Evolutionary conservation across 2,797 vertebrate genomes (phyloP), one percentile per base, ranked within the genome.

Genomic region (Phrynocephalus guinanensis): DNA sequence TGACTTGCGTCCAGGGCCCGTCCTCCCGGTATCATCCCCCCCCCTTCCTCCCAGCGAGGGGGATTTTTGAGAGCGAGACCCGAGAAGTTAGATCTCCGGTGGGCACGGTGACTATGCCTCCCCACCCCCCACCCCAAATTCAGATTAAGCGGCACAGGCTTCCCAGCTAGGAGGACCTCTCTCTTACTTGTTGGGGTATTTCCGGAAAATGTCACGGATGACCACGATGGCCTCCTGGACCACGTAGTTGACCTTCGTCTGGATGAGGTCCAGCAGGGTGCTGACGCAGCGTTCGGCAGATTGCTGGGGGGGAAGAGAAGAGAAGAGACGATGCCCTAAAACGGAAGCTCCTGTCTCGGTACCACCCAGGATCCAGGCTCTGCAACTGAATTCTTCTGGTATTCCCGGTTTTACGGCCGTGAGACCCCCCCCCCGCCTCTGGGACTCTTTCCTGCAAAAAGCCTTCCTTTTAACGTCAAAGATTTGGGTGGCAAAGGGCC

Each of bases 181-280:
- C 82, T 96, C 97, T 0, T 95, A 97, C 97, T 97, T 97, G 94
- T 97, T 97, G 77, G 97, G 97, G 78, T 97, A 97, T 86, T 97
- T 97, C 90, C 97, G 96, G 95, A 97, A 97, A 93, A 97, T 97
- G 92, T 97, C 97, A 66, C 96, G 95, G 92, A 97, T 97, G 91
- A 97, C 97, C 28, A 97, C 97, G 15, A 97, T 97, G 1, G 97
- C 97, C 76, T 97, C 97, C 93, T 97, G 97, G 24, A 97, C 97
- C 60, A 97, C 97, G 1, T 97, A 97, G 93, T 97, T 97, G 72
- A 97, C 97, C 93, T 97, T 97, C 82, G 97, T 97, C 94, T 97
- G 97, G 93, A 97, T 97, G 90, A 97, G 96, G 89, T 97, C 97
- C 44, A 97, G 95, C 85, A 97, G 93, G 0, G 97, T 97, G 95